Evolutionary conservation across 2,888 invertebrate genomes (phyloP), one percentile per base, ranked within the genome.

Genomic region (Dendrolimus pini): DNA sequence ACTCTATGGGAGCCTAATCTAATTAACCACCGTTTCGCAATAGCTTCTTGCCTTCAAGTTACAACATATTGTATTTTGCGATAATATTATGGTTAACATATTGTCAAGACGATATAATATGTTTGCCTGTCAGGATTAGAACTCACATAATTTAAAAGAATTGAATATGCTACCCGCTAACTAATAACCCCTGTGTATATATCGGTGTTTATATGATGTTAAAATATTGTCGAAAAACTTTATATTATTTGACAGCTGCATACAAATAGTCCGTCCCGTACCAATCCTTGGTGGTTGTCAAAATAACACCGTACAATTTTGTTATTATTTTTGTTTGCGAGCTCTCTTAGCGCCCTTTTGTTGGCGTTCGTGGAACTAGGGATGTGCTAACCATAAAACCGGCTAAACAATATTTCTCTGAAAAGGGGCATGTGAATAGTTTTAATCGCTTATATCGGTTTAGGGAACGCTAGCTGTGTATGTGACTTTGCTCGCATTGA

Each of bases 311-410:
- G 47, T 47, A 47, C 9, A 30, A 89, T 89, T 89, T 87, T 83
- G 88, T 89, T 89, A 89, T 89, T 90, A 89, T 89, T 89, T 86
- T 87, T 85, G 89, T 90, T 89, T 88, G 88, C 84, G 77, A 83
- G 86, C 83, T 82, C 87, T 88, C 89, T 89, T 89, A 86, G 82
- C 89, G 83, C 87, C 87, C 89, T 74, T 88, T 88, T 89, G 87
- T 86, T 72, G 77, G 70, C 81, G 80, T 88, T 89, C 86, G 75
- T 70, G 68, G 87, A 89, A 89, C 69, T 71, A 78, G 83, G 85
- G 80, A 85, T 85, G 82, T 83, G 80, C 77, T 78, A 73, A 78
- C 78, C 73, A 74, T 82, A 80, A 82, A 82, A 74, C 67, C 71
- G 72, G 72, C 78, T 78, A 80, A 81, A 81, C 80, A 74, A 77